These are phyloP conservation scores for Erythrocercus mccallii DNA, from an alignment of 2,113 vertebrate genomes.

Conservation along the genomic window DNA sequence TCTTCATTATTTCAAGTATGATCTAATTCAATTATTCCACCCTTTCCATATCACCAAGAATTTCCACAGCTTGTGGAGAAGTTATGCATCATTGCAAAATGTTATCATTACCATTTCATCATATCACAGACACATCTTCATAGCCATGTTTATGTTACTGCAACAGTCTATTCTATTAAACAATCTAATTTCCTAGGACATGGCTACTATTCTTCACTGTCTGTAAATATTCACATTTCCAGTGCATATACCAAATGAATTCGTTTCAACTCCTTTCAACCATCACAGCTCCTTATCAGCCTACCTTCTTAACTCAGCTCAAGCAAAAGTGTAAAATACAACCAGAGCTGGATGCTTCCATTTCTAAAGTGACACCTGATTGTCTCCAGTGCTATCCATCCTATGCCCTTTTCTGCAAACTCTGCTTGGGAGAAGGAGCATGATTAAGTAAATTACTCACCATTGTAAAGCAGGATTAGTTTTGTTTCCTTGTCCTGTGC, in stretches of 20 bases:
- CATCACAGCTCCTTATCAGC: not conserved
- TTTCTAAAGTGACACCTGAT: not conserved
- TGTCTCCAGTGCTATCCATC: not conserved
- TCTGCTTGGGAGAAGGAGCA: not conserved
- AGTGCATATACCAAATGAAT: not conserved
- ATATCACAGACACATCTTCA: not conserved
- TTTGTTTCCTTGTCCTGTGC: not conserved
- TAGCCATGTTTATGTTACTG: not conserved
- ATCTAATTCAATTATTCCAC: not conserved
- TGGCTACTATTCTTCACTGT: not conserved
- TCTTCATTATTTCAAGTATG: not conserved
- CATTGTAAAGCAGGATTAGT: fast-evolving
- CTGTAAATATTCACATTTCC: not conserved
- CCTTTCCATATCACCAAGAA: not conserved
- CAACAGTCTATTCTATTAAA: not conserved
- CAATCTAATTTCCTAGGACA: not conserved
- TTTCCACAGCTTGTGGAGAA: not conserved
- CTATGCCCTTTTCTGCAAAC: not conserved
- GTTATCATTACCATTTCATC: not conserved
- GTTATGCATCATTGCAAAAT: not conserved
- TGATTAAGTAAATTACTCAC: not conserved
- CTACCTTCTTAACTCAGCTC: not conserved
- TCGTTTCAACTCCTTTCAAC: not conserved
- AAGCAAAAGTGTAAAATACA: not conserved
- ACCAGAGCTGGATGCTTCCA: not conserved